Evolutionary conservation across 2,797 vertebrate species (phyloP).

Genomic region (Enteromius unitaeniatus): DNA sequence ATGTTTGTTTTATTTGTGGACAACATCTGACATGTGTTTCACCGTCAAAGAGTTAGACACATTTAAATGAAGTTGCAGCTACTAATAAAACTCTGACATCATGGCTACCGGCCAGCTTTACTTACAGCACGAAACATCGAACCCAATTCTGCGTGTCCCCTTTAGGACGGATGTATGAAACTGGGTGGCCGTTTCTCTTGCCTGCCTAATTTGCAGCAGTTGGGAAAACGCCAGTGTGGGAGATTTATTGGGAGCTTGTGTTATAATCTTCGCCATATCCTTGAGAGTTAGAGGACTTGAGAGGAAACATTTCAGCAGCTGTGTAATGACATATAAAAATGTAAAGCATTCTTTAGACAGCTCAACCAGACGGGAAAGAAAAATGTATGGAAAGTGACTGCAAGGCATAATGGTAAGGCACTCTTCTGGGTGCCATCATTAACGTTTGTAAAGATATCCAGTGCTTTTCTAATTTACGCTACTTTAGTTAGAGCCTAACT

Average conservation of each 20-base stretch:
- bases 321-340: slow-evolving; percentile 53
- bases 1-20: slow-evolving; percentile 26
- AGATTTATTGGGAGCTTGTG: slow-evolving; percentile 60
- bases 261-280: slow-evolving; percentile 62
- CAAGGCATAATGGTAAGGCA: neutral
- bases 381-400: slow-evolving; percentile 29
- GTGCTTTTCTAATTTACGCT: neutral
- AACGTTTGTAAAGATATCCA: slow-evolving; percentile 1
- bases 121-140: slow-evolving; percentile 62
- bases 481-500: neutral
- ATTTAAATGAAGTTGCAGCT: slow-evolving; percentile 60
- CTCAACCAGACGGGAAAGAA: neutral
- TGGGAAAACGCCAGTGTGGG: slow-evolving; percentile 55
- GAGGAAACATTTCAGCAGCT: slow-evolving; percentile 54
- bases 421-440: slow-evolving; percentile 22
- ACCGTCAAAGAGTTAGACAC: slow-evolving; percentile 60
- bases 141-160: slow-evolving; percentile 60
- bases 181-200: slow-evolving; percentile 54
- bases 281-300: slow-evolving; percentile 50
- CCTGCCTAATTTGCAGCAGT: slow-evolving; percentile 61
- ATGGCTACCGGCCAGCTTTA: slow-evolving; percentile 40
- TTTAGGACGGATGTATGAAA: slow-evolving; percentile 41
- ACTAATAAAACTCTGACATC: slow-evolving; percentile 40
- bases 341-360: slow-evolving; percentile 32
- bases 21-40: slow-evolving; percentile 33